phyloP scores from a whole-genome alignment of 2,113 vertebrate species.

The Callithrix jacchus region DNA sequence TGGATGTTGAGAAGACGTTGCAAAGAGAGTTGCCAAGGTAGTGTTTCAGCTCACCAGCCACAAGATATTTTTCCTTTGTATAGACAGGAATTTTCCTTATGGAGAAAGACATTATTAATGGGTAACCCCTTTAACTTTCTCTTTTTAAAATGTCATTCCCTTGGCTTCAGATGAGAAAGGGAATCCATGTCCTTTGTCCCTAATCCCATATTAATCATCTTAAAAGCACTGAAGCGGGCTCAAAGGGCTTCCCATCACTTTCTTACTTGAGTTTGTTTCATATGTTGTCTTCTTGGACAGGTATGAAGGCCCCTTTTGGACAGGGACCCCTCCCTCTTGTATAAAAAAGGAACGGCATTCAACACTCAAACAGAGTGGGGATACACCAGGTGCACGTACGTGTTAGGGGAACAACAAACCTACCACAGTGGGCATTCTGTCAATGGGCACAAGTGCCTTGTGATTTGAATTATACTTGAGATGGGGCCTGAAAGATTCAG shows the following conservation, averaged over 20 bases:
- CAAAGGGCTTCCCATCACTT: neutral
- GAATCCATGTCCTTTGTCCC: neutral
- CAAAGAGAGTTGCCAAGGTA: neutral
- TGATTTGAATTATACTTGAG: neutral
- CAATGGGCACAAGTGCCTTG: neutral
- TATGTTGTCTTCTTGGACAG: neutral
- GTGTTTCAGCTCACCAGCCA: neutral
- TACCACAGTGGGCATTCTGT: neutral
- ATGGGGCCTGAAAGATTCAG: neutral
- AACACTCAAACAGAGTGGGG: neutral
- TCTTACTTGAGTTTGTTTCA: neutral
- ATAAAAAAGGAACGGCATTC: too few species aligned
- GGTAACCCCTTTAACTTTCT: neutral
- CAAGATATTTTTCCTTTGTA: neutral
- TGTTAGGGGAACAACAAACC: neutral
- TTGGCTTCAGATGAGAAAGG: neutral
- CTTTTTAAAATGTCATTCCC: neutral
- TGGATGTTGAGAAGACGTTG: neutral
- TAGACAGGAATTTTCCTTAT: neutral
- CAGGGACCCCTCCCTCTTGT: neutral
- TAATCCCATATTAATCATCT: neutral
- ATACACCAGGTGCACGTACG: rapidly evolving
- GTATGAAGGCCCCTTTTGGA: neutral
- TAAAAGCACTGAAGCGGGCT: neutral
- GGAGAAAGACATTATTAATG: neutral